Evolutionary conservation across 2,113 vertebrate genomes (phyloP).

Genomic region (Oreochromis aureus): DNA sequence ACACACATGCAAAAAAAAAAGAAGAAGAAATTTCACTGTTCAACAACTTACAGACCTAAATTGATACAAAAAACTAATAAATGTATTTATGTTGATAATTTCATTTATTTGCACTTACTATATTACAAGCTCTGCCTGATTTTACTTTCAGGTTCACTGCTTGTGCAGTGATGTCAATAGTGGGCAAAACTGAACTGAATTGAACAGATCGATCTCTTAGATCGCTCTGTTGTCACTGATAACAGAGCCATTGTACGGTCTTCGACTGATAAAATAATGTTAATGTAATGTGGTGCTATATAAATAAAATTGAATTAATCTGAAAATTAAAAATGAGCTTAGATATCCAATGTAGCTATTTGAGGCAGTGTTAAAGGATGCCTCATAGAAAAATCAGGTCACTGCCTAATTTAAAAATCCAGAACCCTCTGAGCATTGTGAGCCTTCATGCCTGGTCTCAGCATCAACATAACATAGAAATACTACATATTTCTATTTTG

Average conservation of each 20-base stretch:
- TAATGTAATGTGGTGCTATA: not conserved
- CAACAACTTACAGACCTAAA: not conserved
- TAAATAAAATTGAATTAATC: not conserved
- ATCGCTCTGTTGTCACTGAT: not conserved
- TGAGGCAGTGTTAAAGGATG: not conserved
- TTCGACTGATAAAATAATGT: not conserved
- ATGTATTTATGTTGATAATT: not conserved
- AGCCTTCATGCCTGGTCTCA: not conserved
- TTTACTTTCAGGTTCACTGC: not conserved
- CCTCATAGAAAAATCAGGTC: not conserved
- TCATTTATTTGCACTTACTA: not conserved
- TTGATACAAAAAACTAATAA: not conserved
- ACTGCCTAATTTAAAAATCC: not conserved
- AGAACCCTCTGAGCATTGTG: not conserved
- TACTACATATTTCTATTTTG: not conserved
- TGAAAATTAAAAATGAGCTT: not conserved
- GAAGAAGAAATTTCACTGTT: not conserved
- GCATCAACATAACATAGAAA: not conserved
- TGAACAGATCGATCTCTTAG: not conserved
- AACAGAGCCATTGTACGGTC: not conserved
- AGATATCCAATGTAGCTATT: not conserved
- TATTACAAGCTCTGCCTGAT: not conserved
- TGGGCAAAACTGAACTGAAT: not conserved
- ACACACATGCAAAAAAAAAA: not conserved
- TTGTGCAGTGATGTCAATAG: not conserved